Evolutionary conservation across 2,888 invertebrate genomes (phyloP).

Genomic region (Chrysolina haemoptera): DNA sequence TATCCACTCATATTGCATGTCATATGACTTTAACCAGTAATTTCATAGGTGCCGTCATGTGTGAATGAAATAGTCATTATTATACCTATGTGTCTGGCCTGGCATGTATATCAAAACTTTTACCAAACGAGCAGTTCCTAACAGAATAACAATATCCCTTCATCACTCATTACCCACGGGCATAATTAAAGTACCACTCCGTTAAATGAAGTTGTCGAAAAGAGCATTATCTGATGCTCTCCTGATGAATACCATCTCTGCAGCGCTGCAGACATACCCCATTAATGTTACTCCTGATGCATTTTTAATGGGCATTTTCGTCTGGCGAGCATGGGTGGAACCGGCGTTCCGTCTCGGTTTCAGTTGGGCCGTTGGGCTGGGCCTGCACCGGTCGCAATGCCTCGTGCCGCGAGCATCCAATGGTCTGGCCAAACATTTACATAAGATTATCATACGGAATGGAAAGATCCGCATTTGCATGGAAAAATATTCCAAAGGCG

Average conservation of each 20-base stretch:
- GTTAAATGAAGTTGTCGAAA: conserved; percentile 13
- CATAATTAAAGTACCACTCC: not conserved
- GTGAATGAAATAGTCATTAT: no score
- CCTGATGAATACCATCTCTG: not conserved
- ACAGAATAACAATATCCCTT: not conserved
- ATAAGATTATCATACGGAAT: conserved; percentile 44
- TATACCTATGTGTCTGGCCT: no score
- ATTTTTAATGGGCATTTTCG: conserved; percentile 17
- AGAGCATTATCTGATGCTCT: not conserved
- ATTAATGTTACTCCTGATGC: conserved; percentile 14
- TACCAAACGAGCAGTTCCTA: no score
- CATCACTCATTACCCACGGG: not conserved
- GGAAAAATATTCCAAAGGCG: conserved; percentile 30
- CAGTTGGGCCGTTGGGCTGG: conserved; percentile 35
- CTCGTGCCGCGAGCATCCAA: conserved; percentile 57
- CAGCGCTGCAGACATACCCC: not conserved
- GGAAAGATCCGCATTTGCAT: conserved; percentile 47
- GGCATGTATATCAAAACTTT: no score
- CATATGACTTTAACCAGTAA: no score
- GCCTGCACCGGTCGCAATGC: conserved; percentile 32
- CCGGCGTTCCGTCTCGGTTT: not conserved
- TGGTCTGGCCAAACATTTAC: conserved; percentile 53
- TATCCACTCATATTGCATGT: no score
- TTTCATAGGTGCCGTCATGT: no score
- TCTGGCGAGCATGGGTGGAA: conserved; percentile 22